Evolutionary conservation across 2,797 vertebrate species (phyloP), one percentile per base, ranked within the genome.

Genomic region (Myiotriccus ornatus): DNA sequence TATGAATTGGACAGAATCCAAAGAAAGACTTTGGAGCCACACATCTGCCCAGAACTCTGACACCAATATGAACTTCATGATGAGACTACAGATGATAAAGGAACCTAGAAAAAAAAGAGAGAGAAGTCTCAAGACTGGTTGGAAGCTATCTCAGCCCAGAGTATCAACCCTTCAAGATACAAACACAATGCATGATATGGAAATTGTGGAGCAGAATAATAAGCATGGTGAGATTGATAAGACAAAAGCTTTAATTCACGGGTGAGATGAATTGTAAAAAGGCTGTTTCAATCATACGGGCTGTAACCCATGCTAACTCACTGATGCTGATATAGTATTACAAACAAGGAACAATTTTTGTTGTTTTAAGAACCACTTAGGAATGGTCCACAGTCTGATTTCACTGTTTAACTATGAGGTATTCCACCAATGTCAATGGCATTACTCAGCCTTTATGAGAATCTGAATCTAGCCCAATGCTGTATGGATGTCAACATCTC

Each of bases 1-100:
- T 94, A 93, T 91, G 93, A 97, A 94, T 92, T 60, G 60, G 92
- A 67, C 44, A 91, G 84, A 79, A 90, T 96, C 95, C 87, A 87
- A 65, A 53, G 63, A 90, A 91, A 96, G 89, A 73, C 84, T 94
- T 59, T 53, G 62, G 57, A 68, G 9, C 30, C 60, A 82, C 28
- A 76, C 10, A 4, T 73, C 70, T 95, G 76, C 69, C 73, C 80
- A 19, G 50, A 59, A 67, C 41, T 27, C 50, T 49, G 68, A 80
- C 41, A 71, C 27, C 30, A 59, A 5, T 59, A 71, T n/a, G n/a
- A 75, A 25, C 14, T 70, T 69, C 25, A 21, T 56, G 32, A 56
- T 44, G 52, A 70, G 30, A 65, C 32, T 65, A 46, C 23, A 65
- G n/a, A 65, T n/a, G 16, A 46, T 46, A 34, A 65, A 64, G 62